phyloP scores from a whole-genome alignment of 1,140 invertebrate genomes.

The Drosophila tsacasi region DNA sequence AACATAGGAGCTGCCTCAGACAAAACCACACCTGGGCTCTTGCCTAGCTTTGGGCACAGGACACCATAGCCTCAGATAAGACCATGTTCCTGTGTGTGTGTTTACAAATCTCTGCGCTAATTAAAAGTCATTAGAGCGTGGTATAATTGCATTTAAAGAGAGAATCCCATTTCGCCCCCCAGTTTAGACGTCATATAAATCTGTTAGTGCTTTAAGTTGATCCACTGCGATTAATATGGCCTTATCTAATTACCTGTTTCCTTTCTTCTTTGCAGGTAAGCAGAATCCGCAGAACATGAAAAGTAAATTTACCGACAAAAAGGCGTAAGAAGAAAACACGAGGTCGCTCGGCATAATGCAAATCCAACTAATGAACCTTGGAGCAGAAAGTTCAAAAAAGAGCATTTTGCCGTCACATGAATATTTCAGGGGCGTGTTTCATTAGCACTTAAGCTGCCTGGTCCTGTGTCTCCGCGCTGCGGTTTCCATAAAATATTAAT shows the following conservation, averaged over 20 bases:
- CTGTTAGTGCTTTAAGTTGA: constrained; percentile 24
- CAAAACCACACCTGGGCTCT: constrained; percentile 41
- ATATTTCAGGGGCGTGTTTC: constrained; percentile 40
- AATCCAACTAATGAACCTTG: constrained; percentile 19
- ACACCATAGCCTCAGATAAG: constrained; percentile 61
- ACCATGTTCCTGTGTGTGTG: constrained; percentile 32
- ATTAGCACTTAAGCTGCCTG: constrained; percentile 43
- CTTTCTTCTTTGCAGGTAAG: constrained; percentile 58
- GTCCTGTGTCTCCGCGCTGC: constrained; percentile 23
- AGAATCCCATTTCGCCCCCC: constrained; percentile 4
- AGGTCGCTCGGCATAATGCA: constrained; percentile 1
- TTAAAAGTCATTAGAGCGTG: constrained; percentile 79
- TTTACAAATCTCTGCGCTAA: constrained; percentile 78
- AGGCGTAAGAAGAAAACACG: constrained; percentile 18
- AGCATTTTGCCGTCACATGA: constrained; percentile 29
- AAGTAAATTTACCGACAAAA: background rate
- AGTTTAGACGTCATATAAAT: constrained; percentile 18
- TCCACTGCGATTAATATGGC: constrained; percentile 16
- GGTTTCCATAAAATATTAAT: constrained; percentile 68
- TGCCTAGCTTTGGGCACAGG: constrained; percentile 14
- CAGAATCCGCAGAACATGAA: constrained; percentile 12
- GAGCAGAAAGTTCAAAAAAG: constrained; percentile 24
- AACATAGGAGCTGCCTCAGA: constrained; percentile 24
- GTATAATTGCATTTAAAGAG: constrained; percentile 68
- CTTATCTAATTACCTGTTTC: constrained; percentile 27